Evolutionary conservation across 2,113 vertebrate genomes (phyloP), one percentile per base, ranked within the genome.

Genomic region (Brachyistius frenatus): DNA sequence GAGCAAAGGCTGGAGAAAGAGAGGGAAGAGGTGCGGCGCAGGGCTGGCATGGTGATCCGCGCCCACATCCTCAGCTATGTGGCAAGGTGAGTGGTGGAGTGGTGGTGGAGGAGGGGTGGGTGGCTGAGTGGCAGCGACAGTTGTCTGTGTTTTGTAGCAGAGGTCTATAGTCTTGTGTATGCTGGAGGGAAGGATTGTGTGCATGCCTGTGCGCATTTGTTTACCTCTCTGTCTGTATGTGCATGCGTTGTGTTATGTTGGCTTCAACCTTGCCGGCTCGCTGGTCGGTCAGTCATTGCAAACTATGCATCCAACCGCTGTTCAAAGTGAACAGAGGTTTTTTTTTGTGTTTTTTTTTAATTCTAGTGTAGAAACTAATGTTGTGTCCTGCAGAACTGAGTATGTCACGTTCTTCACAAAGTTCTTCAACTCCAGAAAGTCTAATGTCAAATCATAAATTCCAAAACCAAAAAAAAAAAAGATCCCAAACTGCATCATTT

Each of bases 21-120:
- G 91, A 94, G 96, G 92, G 96, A 96, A 87, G 95, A 94, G 92
- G 95, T 95, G 93, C 94, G 96, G 94, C 95, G 93, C 92, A 93
- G 94, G 91, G 96, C 97, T 74, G 96, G 96, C 83, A 90, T 96
- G 94, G 93, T 97, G 90, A 97, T 98, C 93, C 95, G 93, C 88
- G 96, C 97, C 91, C 95, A 97, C 94, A 94, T 97, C 93, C 96
- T 97, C 93, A 96, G 96, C 94, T 98, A 97, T 96, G 96, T 96
- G 93, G 95, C 96, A 94, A 97, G 97, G 97, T 98, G 93, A 95
- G 95, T 88, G 84, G 53, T 62, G 35, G 76, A 36, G 62, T 4
- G 64, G n/a, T n/a, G n/a, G n/a, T 15, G 62, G 66, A 31, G 78
- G 32, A 32, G 68, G 62, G 66, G 55, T 11, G 71, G 54, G 7